Percentiles rank a stretch among this genome's conserved stretches.
These are phyloP conservation scores for Lypha dubia DNA, from an alignment of 2,888 invertebrate genomes.

Conservation along the genomic window DNA sequence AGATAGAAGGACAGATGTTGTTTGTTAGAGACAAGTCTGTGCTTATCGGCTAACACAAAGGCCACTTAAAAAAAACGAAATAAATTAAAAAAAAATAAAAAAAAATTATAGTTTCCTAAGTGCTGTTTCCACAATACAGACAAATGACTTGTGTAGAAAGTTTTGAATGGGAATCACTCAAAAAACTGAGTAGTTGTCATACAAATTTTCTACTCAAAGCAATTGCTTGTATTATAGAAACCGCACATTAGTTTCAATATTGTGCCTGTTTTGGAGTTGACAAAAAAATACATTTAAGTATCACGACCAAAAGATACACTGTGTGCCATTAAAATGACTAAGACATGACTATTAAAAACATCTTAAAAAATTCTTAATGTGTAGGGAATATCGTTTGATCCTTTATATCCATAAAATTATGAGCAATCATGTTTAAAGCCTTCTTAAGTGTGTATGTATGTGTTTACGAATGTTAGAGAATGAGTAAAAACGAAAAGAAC, in stretches of 20 bases:
- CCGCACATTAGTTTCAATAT: no score
- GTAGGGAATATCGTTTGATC: not conserved
- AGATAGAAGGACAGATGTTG: not conserved
- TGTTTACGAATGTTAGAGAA: not conserved
- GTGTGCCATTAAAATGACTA: not conserved
- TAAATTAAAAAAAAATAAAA: not conserved
- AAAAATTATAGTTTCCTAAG: no score
- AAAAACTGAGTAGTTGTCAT: no score
- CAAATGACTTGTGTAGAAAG: no score
- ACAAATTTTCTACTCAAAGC: no score
- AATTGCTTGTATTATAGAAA: no score
- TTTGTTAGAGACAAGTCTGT: slow-evolving; percentile 1
- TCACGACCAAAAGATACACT: not conserved
- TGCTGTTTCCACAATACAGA: no score
- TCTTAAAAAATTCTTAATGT: not conserved
- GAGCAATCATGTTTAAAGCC: slow-evolving; percentile 10
- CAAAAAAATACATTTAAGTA: not conserved
- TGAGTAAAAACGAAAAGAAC: not conserved
- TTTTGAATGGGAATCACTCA: no score
- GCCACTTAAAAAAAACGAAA: not conserved
- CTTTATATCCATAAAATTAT: slow-evolving; percentile 8
- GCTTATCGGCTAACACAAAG: not conserved
- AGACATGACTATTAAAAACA: not conserved
- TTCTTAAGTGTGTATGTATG: not conserved
- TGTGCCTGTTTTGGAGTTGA: no score